phyloP scores from a whole-genome alignment of 2,113 vertebrate genomes.

The Neodontobutis hainanensis region DNA sequence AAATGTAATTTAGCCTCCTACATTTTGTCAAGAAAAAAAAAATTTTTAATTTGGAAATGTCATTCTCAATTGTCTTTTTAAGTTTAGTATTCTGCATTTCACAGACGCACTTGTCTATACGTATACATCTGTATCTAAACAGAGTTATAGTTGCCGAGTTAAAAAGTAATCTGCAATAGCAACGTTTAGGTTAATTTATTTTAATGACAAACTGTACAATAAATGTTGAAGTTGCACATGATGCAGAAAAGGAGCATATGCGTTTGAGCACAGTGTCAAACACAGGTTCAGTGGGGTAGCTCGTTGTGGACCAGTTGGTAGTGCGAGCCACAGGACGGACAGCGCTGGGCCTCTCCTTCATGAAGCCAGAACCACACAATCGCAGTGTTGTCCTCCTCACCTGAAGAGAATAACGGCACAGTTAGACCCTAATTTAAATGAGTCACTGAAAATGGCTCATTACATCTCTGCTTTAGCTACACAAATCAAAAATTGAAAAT shows the following conservation, averaged over 20 bases:
- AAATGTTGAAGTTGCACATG: constrained; percentile 24
- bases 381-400: constrained; percentile 73
- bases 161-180: not conserved
- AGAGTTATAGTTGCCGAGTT: no score
- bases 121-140: no score
- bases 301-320: constrained; percentile 73
- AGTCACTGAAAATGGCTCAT: not conserved
- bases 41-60: no score
- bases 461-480: no score
- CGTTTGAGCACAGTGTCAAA: constrained; percentile 1
- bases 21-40: no score
- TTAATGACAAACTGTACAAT: constrained; percentile 60
- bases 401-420: constrained; percentile 29
- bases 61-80: no score
- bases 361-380: constrained; percentile 79
- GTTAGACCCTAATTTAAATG: not conserved
- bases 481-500: no score
- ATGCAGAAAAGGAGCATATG: constrained; percentile 7
- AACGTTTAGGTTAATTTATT: constrained; percentile 28
- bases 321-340: constrained; percentile 71
- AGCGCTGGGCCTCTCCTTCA: constrained; percentile 71
- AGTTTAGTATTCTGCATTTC: no score
- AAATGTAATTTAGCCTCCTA: no score
- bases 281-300: constrained; percentile 66
- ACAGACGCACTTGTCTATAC: no score